Evolutionary conservation across 1,140 invertebrate genomes (phyloP).

Genomic region (Musca domestica): DNA sequence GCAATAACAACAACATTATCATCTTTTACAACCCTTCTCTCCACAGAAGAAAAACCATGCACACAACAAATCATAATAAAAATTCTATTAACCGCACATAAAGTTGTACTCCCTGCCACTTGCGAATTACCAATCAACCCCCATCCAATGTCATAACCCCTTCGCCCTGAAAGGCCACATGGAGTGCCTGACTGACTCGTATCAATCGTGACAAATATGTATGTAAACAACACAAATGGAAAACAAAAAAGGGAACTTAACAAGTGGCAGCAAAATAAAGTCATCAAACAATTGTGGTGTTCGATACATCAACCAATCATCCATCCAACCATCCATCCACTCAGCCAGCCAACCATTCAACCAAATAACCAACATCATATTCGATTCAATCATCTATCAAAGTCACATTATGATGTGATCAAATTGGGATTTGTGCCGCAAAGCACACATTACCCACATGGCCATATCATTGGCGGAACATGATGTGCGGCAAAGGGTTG

Average conservation of each 20-base stretch:
- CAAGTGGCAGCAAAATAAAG: conserved; percentile 12
- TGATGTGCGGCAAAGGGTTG: no score
- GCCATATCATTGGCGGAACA: not conserved
- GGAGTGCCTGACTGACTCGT: not conserved
- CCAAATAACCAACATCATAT: not conserved
- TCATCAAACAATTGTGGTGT: conserved; percentile 7
- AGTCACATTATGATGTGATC: conserved; percentile 55
- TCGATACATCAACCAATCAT: not conserved
- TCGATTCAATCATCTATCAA: conserved; percentile 47
- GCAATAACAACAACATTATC: conserved; percentile 8
- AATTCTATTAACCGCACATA: conserved; percentile 18
- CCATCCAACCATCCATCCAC: not conserved
- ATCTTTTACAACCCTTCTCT: not conserved
- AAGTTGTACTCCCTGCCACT: not conserved
- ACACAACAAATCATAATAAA: conserved; percentile 16
- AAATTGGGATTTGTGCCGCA: conserved; percentile 53
- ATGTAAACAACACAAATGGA: not conserved
- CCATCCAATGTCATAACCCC: not conserved
- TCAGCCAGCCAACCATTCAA: conserved; percentile 8
- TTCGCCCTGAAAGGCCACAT: not conserved
- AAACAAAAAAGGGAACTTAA: conserved; percentile 8
- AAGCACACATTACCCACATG: conserved; percentile 3
- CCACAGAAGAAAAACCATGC: not conserved
- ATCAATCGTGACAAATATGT: conserved; percentile 51
- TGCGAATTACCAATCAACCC: not conserved